A percentile compares a stretch with the other conserved stretches of the same genome.
These are phyloP conservation scores for Salpingus planirostris DNA, from an alignment of 2,888 invertebrate species.

Conservation along the genomic window DNA sequence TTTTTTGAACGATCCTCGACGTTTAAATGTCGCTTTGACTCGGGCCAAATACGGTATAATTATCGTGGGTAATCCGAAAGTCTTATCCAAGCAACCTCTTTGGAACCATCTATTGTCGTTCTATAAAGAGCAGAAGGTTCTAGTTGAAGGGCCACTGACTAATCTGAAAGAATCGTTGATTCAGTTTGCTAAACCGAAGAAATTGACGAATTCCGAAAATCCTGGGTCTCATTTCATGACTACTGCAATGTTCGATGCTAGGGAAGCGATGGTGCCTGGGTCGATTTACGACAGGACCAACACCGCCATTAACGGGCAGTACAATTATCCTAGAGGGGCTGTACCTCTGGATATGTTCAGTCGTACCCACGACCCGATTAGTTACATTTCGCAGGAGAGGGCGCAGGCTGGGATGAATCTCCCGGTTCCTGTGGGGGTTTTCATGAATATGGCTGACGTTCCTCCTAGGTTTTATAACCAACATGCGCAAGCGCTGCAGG, in stretches of 20 bases:
- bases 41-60: constrained; percentile 96
- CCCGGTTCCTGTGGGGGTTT: constrained; percentile 91
- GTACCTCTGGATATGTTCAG: constrained; percentile 54
- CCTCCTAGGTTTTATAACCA: constrained; percentile 70
- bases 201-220: constrained; percentile 86
- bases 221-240: constrained; percentile 98
- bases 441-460: constrained; percentile 79
- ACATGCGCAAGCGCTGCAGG: constrained; percentile 58
- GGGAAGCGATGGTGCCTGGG: constrained; percentile 90
- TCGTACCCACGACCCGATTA: constrained; percentile 80
- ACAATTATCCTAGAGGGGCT: constrained; percentile 29
- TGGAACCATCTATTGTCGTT: constrained; percentile 98
- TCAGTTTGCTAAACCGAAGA: constrained; percentile 95
- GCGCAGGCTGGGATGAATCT: constrained; percentile 69
- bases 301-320: constrained; percentile 28
- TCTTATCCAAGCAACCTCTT: constrained; percentile 93
- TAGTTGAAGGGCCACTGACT: constrained; percentile 95
- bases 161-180: constrained; percentile 95
- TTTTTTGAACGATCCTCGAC: constrained; percentile 94
- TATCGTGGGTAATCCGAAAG: constrained; percentile 98
- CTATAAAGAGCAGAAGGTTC: constrained; percentile 93
- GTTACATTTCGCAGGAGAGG: constrained; percentile 83
- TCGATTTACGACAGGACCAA: constrained; percentile 80
- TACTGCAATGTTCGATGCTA: constrained; percentile 92
- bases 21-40: constrained; percentile 95